Evolutionary conservation across 2,113 vertebrate genomes (phyloP), one percentile per base, ranked within the genome.

Genomic region (Mixornis gularis): DNA sequence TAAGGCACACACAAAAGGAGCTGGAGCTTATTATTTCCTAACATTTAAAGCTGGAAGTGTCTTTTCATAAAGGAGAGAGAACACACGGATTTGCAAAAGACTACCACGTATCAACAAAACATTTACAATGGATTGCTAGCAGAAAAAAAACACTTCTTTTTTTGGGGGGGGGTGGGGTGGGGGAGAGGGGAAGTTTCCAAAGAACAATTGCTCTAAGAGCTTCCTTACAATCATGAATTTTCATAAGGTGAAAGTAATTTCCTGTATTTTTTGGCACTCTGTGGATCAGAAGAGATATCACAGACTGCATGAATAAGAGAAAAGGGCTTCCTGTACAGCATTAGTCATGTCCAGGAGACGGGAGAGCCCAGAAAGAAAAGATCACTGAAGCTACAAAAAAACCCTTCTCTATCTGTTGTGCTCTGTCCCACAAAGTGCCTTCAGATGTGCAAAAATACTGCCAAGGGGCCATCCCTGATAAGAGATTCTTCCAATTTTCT

Each of bases 201-300:
- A 89, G 40, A 48, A 41, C 48, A 85, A 71, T 51, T 60, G 82
- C 60, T 71, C 59, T 17, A 73, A 80, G 30, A 73, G 81, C 89
- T 96, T 96, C 93, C 93, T 95, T 95, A 95, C 90, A 90, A 84
- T 89, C 96, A 92, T 95, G 93, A 95, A 95, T 95, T 96, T 96
- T 96, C 89, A 95, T 90, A 96, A 95, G 92, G 92, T 95, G 94
- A 96, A 95, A 94, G 95, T 95, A 96, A 96, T 94, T 96, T 96
- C 95, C 94, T 96, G 94, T 86, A 72, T 88, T 91, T 96, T 90
- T 78, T 93, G 93, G 95, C 95, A 96, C 82, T 77, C 78, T 36
- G 58, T 55, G 48, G 66, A 89, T 90, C 78, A 92, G 85, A 88
- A 90, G 83, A 96, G 90, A 63, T 89, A 95, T 70, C 74, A 81